Conservation (phyloP, 2,888 invertebrate species). For the Hyposoter didymator region DNA sequence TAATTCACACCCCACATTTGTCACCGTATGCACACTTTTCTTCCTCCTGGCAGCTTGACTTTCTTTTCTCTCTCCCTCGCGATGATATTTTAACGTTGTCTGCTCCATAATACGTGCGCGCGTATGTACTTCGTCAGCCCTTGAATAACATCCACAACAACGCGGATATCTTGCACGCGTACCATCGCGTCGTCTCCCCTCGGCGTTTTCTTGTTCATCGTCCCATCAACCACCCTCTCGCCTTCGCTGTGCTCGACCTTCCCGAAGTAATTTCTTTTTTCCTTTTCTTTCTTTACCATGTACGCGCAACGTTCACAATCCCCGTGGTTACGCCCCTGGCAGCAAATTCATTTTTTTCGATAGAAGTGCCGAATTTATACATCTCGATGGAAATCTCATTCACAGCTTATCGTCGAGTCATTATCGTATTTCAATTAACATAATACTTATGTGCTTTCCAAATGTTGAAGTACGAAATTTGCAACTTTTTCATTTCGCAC, state of each 20-base stretch:
- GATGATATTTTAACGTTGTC: not conserved
- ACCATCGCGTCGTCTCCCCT: slow-evolving; percentile 5
- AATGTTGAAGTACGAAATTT: too few species aligned
- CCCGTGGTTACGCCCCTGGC: not conserved
- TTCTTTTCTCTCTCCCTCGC: not conserved
- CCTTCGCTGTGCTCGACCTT: slow-evolving; percentile 45
- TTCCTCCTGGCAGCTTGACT: not conserved
- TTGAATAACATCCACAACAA: not conserved
- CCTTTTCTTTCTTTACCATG: not conserved
- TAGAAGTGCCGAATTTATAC: not conserved
- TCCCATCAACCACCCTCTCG: slow-evolving; percentile 22
- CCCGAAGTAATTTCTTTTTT: slow-evolving; percentile 11
- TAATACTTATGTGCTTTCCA: too few species aligned
- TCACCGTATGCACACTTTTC: not conserved
- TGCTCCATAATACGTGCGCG: not conserved
- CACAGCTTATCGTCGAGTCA: too few species aligned
- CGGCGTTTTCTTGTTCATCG: slow-evolving; percentile 30
- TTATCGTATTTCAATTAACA: too few species aligned
- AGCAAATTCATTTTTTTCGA: not conserved
- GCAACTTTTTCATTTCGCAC: too few species aligned
- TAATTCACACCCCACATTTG: slow-evolving; percentile 7
- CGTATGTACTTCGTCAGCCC: not conserved
- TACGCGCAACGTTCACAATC: not conserved
- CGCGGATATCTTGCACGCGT: slow-evolving; percentile 4
- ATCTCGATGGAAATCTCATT: not conserved